phyloP scores from a whole-genome alignment of 2,888 invertebrate species.

The Poecilobothrus nobilitatus region DNA sequence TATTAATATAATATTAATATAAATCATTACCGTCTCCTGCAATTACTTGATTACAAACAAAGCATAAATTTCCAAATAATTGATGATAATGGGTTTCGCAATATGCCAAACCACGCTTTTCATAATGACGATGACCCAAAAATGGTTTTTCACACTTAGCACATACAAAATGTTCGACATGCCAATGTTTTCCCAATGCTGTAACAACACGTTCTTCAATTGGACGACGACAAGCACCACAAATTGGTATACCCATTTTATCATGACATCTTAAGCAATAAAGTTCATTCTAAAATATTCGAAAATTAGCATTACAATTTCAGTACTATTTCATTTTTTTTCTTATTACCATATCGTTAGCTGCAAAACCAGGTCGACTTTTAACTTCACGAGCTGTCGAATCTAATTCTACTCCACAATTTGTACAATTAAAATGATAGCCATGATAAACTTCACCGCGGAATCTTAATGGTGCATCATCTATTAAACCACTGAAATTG shows the following conservation, averaged over 20 bases:
- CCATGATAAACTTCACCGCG: slow-evolving; percentile 97
- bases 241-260: slow-evolving; percentile 99
- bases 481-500: slow-evolving; percentile 69
- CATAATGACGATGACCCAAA: slow-evolving; percentile 96
- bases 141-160: slow-evolving; percentile 99
- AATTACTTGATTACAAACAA: slow-evolving; percentile 97
- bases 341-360: slow-evolving; percentile 71
- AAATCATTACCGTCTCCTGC: slow-evolving; percentile 78
- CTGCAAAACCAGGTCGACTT: slow-evolving; percentile 79
- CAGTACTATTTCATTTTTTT: not conserved
- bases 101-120: slow-evolving; percentile 96
- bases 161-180: slow-evolving; percentile 99
- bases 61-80: slow-evolving; percentile 96
- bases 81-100: slow-evolving; percentile 99
- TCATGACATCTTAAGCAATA: slow-evolving; percentile 98
- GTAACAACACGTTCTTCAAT: slow-evolving; percentile 99
- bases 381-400: slow-evolving; percentile 94
- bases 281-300: slow-evolving; percentile 67
- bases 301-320: slow-evolving; percentile 7
- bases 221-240: slow-evolving; percentile 96
- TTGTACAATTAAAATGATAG: slow-evolving; percentile 96
- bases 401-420: slow-evolving; percentile 86
- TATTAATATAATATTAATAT: not conserved
- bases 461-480: slow-evolving; percentile 82
- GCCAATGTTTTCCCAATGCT: slow-evolving; percentile 97